Percentiles rank a stretch among this genome's conserved stretches.
phyloP scores from a whole-genome alignment of 1,140 invertebrate genomes.

The Pseudachorutes palmiensis region DNA sequence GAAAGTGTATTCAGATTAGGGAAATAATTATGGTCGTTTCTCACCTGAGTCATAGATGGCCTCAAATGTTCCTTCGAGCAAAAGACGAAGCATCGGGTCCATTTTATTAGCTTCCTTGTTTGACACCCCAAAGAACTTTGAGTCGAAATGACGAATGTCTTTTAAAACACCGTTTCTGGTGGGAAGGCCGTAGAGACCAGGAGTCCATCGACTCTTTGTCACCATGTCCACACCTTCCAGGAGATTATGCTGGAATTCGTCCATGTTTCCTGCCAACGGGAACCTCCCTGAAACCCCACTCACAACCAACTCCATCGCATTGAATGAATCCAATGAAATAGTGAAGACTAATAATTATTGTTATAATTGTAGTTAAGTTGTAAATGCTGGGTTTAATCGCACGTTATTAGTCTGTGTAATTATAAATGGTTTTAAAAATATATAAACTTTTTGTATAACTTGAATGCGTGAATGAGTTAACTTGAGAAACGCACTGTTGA shows the following conservation, averaged over 20 bases:
- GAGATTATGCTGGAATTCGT: not conserved
- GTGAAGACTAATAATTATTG: too few relatives aligned
- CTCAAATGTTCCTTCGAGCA: not conserved
- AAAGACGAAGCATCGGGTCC: constrained; percentile 46
- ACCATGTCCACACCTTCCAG: not conserved
- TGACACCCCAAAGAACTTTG: constrained; percentile 50
- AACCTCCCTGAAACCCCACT: constrained; percentile 6
- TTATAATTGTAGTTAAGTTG: too few relatives aligned
- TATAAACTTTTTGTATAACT: too few relatives aligned
- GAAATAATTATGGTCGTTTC: too few relatives aligned
- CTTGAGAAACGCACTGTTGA: too few relatives aligned
- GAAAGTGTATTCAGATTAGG: too few relatives aligned
- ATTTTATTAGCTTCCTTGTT: constrained; percentile 47
- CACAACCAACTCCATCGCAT: too few relatives aligned
- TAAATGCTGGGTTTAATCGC: too few relatives aligned
- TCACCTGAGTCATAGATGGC: constrained; percentile 42
- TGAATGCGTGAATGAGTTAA: too few relatives aligned
- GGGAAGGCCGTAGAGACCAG: constrained; percentile 16
- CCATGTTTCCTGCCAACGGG: not conserved
- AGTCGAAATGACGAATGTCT: constrained; percentile 45
- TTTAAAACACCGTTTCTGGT: constrained; percentile 10
- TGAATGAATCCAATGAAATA: too few relatives aligned
- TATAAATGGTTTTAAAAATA: too few relatives aligned
- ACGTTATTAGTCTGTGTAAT: too few relatives aligned
- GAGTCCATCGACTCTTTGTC: not conserved